Evolutionary conservation across 2,888 invertebrate genomes (phyloP), one percentile per base, ranked within the genome.

Genomic region (Platycheirus rosarum): DNA sequence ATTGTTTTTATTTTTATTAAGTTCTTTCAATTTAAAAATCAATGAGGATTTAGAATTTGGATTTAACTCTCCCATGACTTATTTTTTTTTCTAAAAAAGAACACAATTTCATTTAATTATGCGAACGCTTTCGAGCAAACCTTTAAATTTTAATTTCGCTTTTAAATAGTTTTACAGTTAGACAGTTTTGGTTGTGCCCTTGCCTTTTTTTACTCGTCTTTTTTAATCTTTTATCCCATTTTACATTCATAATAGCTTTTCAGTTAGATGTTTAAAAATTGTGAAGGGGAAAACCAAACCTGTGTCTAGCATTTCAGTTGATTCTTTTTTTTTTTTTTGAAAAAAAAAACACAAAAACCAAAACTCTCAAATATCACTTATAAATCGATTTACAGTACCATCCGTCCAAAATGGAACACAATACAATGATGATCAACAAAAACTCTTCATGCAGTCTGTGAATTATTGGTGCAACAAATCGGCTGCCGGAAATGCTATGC

Each of bases 401-500:
- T 37, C 57, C 37, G 16, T 20, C 26, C 57, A 57, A 40, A 57
- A 69, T 69, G 69, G 55, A 69, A 57, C 57, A 46, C 57, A 57
- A 57, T 57, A 48, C 69, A 69, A 26, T 69, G 69, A 69, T 37
- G 69, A 69, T 37, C 69, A 69, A 48, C 69, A 69, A 69, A 69
- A 69, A 35, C 69, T 69, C 57, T 57, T 69, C 26, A 69, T 69
- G 69, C 69, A 69, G 57, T 69, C 69, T 18, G 57, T 69, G 69
- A 69, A 69, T 69, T 69, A 69, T 35, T 69, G 69, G 69, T 57
- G 57, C 69, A 69, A 69, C 57, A 69, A 69, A 69, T 57, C 69
- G 11, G 48, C 55, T 8, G 57, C 69, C 35, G 69, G 69, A 57
- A 35, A 55, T 37, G n/a, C n/a, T n/a, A 26, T 57, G 55, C 46